Base-by-base conservation (phyloP, 2,113 vertebrate species). In the Willisornis vidua region DNA sequence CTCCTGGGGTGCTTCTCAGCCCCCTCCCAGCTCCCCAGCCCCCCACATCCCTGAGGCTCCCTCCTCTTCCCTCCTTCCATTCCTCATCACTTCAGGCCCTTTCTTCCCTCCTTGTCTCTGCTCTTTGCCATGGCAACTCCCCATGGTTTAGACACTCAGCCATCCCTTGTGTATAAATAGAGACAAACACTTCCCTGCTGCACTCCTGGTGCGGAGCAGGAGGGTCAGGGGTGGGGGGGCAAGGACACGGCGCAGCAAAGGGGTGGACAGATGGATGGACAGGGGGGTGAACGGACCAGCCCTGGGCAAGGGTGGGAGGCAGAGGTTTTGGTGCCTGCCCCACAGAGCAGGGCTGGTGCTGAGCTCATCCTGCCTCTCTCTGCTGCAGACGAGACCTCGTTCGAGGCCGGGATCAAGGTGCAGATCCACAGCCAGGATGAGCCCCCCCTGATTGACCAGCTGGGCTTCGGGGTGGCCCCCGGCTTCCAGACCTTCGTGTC, bases 401-500 rank as follows among this genome's bases (percentile, higher is more conserved):
- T 99, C 9, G 99, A 99, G 97, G 99, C 99, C 0, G 99, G 99
- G 89, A 99, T 99, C 98, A 99, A 99, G 96, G 99, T 99, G 87
- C 99, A 99, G 98, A 99, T 99, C 97, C 99, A 99, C 97, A 99
- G 98, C 85, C 99, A 99, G 96, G 99, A 99, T 0, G 99, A 99
- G 89, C 99, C 99, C 3, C 99, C 99, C 0, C 99, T 99, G 95
- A 99, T 99, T 13, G 99, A 99, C 98, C 99, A 99, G 98, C 98
- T 99, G 97, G 99, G 99, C 84, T 99, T 99, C 1, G 99, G 99
- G 20, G 99, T 99, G 92, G 99, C 99, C 3, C 99, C 99, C 0
- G 99, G 99, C 31, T 99, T 99, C 97, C 99, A 99, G 98, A 99
- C 99, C 41, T 99, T 99, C 51, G 99, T 99, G 82, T 99, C 99